Evolutionary conservation across 2,888 invertebrate species (phyloP), one percentile per base, ranked within the genome.

Genomic region (Ectobius pallidus): DNA sequence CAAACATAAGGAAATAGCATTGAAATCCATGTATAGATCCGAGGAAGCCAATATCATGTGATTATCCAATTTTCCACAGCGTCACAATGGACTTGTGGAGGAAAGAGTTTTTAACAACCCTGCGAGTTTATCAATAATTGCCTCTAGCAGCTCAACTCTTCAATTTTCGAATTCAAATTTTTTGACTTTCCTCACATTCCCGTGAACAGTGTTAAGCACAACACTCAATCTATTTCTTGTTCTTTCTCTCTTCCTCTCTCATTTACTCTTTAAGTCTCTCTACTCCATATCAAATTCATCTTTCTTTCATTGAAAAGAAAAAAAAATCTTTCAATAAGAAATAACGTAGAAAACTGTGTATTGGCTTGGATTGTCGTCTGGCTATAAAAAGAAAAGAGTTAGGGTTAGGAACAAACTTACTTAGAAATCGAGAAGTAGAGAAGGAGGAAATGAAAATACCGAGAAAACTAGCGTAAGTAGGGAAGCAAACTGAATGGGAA

Each of bases 321-420:
- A 25, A 58, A 32, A 55, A 58, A n/a, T 30, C n/a, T 58, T 58
- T 58, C 58, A 58, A n/a, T 58, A 32, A n/a, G n/a, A n/a, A 58
- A 58, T 58, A 58, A 58, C 58, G 58, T 30, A 58, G 18, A 58
- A 30, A 58, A 58, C n/a, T 58, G n/a, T 58, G 58, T 30, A 58
- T 30, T 32, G 30, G 32, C 30, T 58, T 6, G 30, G 58, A 58
- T 30, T 58, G 58, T 58, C 58, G 58, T 58, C 30, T 58, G 14
- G 6, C 14, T 9, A 11, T 7, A 16, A 30, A n/a, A 11, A 27
- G 14, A 22, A 27, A 11, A 55, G 16, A 27, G 7, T 27, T 55
- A n/a, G n/a, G 58, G 27, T 58, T 30, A 27, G n/a, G n/a, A n/a
- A n/a, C 58, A 58, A 58, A 58, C 30, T 58, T 32, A 30, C 27